These are phyloP conservation scores for Anthophora plumipes DNA, from an alignment of 2,888 invertebrate genomes.

Conservation along the genomic window DNA sequence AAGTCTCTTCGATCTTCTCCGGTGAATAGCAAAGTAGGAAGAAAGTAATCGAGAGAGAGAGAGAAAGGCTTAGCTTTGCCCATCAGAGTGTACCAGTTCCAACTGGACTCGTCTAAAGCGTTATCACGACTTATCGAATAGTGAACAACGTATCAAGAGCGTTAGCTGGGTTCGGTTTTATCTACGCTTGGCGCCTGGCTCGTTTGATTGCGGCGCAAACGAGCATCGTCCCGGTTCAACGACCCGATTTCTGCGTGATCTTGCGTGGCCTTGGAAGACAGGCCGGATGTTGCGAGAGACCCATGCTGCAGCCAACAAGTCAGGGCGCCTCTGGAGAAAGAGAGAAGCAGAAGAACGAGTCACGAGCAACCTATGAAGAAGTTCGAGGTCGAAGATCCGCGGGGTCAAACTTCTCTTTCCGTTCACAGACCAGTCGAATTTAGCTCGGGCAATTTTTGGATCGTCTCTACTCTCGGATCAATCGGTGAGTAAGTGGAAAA, in stretches of 20 bases:
- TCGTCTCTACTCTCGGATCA: neutral
- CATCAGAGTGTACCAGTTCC: neutral
- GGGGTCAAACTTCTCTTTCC: neutral
- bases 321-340: slow-evolving; percentile 23
- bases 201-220: slow-evolving; percentile 57
- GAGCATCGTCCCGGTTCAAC: slow-evolving; percentile 71
- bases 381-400: slow-evolving; percentile 63
- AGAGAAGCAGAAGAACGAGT: slow-evolving; percentile 35
- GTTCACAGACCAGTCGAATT: slow-evolving; percentile 11
- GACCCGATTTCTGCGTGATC: slow-evolving; percentile 74
- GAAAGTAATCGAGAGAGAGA: slow-evolving; percentile 20
- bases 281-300: slow-evolving; percentile 70
- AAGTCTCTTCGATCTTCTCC: neutral
- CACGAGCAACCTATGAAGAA: slow-evolving; percentile 61
- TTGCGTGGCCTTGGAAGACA: slow-evolving; percentile 73
- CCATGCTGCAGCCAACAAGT: slow-evolving; percentile 22
- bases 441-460: slow-evolving; percentile 39
- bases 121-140: slow-evolving; percentile 61
- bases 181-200: slow-evolving; percentile 67
- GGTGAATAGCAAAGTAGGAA: neutral
- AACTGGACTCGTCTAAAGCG: neutral
- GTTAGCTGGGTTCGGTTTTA: slow-evolving; percentile 53
- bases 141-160: slow-evolving; percentile 39
- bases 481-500: slow-evolving; percentile 8
- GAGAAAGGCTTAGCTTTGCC: slow-evolving; percentile 21